Evolutionary conservation across 2,113 vertebrate species (phyloP), one percentile per base, ranked within the genome.

Genomic region (Eubucco bourcierii): DNA sequence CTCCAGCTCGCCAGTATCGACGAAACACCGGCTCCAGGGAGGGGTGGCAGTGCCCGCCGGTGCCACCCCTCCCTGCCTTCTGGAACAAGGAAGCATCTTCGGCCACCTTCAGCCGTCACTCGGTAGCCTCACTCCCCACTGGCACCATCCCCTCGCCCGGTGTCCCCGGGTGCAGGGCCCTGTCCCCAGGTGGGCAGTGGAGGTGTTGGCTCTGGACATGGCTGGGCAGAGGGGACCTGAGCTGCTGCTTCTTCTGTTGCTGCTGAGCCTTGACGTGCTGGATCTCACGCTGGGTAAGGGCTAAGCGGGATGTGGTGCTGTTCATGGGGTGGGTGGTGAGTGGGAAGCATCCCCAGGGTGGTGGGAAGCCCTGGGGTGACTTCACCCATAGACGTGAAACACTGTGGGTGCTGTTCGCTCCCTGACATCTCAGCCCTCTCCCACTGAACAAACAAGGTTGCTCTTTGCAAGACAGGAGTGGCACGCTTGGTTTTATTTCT

Each of bases 31-130:
- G 58, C 24, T 63, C 47, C 44, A 37, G 5, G 59, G 37, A 33
- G 28, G 63, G 23, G 17, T 7, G 33, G 5, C 9, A 15, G 55
- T 41, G 44, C 72, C 59, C 21, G 37, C 21, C 5, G 25, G n/a
- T 85, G 23, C 85, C 60, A 74, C 78, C 80, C 53, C 47, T 59
- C 87, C 78, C 53, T 87, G 81, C 9, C 46, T 31, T 12, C 31
- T 8, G 85, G 85, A 91, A 91, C 4, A 28, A 93, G 95, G 95
- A 96, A 95, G 67, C 23, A 2, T 47, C 21, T 81, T 50, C 46
- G 4, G 2, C 3, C 24, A 9, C 60, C 10, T 74, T 28, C 74
- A 70, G 46, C 60, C 28, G 5, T 52, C 81, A 9, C 28, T 71
- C 60, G 16, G 41, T 60, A 53, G 46, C 4, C 31, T 12, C 44